Evolutionary conservation across 2,888 invertebrate species (phyloP), one percentile per base, ranked within the genome.

Genomic region (Platycnemis pennipes): DNA sequence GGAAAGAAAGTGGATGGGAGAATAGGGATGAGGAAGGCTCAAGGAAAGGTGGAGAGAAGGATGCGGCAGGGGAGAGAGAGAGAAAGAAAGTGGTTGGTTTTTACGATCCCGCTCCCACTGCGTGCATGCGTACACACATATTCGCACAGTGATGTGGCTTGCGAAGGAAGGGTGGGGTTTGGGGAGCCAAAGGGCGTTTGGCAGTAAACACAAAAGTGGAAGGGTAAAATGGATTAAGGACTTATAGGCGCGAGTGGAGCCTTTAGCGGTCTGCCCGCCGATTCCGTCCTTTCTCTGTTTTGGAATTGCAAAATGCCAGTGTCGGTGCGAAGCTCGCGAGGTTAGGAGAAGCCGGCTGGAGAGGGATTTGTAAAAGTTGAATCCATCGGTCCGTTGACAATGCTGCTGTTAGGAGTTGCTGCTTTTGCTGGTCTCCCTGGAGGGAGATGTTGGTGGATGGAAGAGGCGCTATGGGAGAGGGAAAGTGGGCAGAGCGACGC

Each of bases 171-270:
- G 3, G 16, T 0, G 45, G n/a, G 46, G n/a, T 19, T 16, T 31
- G 31, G 45, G 53, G 26, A 26, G 22, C 63, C 26, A 22, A 31
- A 53, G 63, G 91, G 44, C 26, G 44, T 19, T 56, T n/a, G 91
- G 91, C 63, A 69, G 63, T 63, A 44, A 63, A 91, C 91, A 63
- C 87, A 87, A 87, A 87, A 46, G 44, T n/a, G 87, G n/a, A n/a
- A 44, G 44, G 44, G 63, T 63, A 63, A 91, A 91, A 63, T 91
- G 91, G 91, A 91, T 91, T 91, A 91, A 91, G 91, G 31, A 44
- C 91, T 91, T 69, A 63, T 44, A 44, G 56, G 46, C 45, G 87
- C 44, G 19, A 63, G 63, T 63, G 26, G 44, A 56, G 44, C 44
- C 63, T 69, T 63, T 69, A 8, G 69, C n/a, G n/a, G 91, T 53